Evolutionary conservation across 2,888 invertebrate genomes (phyloP).

Genomic region (Meta bourneti): DNA sequence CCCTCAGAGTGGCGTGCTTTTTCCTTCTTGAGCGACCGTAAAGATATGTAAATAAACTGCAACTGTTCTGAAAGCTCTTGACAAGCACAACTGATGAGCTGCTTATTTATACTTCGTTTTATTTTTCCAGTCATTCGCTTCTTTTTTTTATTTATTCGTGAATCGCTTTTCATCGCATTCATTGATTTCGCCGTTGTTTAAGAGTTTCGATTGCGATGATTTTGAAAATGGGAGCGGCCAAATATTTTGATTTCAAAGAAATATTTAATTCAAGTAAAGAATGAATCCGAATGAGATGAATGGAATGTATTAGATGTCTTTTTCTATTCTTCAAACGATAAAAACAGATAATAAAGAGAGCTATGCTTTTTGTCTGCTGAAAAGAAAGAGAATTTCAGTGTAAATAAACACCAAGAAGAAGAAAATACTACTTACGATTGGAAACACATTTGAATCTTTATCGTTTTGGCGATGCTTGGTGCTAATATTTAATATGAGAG

Average conservation of each 20-base stretch:
- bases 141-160: conserved; percentile 7
- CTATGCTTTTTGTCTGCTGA: no score
- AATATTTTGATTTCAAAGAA: neutral
- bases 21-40: conserved; percentile 40
- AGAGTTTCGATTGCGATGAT: neutral
- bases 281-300: no score
- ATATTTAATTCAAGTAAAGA: neutral
- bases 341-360: no score
- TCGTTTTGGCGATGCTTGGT: no score
- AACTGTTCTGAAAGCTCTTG: conserved; percentile 49
- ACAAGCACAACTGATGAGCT: conserved; percentile 55
- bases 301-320: no score
- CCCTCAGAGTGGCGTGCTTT: conserved; percentile 37
- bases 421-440: no score
- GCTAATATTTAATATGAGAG: no score
- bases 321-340: no score
- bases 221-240: neutral
- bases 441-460: no score
- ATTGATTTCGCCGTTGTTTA: neutral
- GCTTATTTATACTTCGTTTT: conserved; percentile 30
- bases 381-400: no score
- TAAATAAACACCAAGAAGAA: no score
- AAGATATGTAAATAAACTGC: conserved; percentile 68
- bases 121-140: neutral
- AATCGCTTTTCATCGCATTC: conserved; percentile 12